Evolutionary conservation across 2,113 vertebrate genomes (phyloP).

Genomic region (Sinocyclocheilus anophthalmus): DNA sequence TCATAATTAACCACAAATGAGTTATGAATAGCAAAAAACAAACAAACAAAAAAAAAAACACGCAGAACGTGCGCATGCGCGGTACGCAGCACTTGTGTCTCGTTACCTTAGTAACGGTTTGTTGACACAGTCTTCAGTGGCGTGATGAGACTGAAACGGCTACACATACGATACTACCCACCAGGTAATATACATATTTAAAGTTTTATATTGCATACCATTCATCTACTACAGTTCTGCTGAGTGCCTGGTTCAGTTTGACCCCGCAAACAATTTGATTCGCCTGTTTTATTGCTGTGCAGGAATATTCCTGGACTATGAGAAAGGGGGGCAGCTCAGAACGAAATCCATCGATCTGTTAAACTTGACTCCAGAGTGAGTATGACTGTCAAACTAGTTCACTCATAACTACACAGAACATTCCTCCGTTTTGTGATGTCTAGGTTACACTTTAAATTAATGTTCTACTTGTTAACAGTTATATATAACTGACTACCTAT

Average conservation of each 20-base stretch:
- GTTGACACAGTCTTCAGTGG: not conserved
- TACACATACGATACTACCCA: constrained; percentile 90
- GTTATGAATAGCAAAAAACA: too few species aligned
- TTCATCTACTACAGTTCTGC: not conserved
- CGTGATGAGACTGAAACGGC: constrained; percentile 82
- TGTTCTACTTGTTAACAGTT: not conserved
- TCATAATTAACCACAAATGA: too few species aligned
- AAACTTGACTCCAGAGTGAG: constrained; percentile 82
- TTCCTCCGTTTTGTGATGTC: not conserved
- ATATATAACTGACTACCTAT: not conserved
- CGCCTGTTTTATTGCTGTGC: not conserved
- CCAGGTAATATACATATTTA: constrained; percentile 80
- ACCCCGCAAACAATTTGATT: not conserved
- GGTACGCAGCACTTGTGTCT: fast-evolving
- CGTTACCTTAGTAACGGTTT: constrained; percentile 73
- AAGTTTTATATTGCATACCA: not conserved
- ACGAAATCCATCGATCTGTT: constrained; percentile 91
- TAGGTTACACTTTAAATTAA: not conserved
- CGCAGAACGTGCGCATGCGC: constrained; percentile 58
- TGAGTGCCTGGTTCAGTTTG: not conserved
- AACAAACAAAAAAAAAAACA: too few species aligned
- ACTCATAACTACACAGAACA: not conserved
- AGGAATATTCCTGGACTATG: constrained; percentile 94
- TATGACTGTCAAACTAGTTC: constrained; percentile 35
- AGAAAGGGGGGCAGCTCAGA: constrained; percentile 78